Evolutionary conservation across 2,888 invertebrate species (phyloP).

Genomic region (Eupelmus urozonus): DNA sequence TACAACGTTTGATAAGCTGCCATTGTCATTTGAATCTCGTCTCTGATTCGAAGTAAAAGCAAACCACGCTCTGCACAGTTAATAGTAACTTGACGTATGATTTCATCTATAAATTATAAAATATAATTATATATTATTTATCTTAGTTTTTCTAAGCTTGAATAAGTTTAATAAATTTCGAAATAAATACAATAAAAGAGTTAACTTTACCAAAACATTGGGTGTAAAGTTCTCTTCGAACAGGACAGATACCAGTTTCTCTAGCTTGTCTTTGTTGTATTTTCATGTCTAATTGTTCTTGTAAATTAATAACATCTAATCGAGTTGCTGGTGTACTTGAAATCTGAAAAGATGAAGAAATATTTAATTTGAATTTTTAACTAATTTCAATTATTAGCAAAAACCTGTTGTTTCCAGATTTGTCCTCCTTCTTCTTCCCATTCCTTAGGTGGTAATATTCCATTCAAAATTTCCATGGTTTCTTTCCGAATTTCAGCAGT

Average conservation of each 20-base stretch:
- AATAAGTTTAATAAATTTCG: neutral
- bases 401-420: constrained; percentile 90
- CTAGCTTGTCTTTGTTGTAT: constrained; percentile 94
- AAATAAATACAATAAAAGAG: constrained; percentile 1
- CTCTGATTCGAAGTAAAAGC: constrained; percentile 92
- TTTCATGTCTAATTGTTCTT: constrained; percentile 95
- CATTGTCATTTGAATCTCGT: constrained; percentile 97
- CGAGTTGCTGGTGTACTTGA: constrained; percentile 98
- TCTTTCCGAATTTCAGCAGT: constrained; percentile 85
- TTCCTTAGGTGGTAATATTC: constrained; percentile 94
- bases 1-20: constrained; percentile 97
- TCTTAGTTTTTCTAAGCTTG: neutral
- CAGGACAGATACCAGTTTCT: constrained; percentile 97
- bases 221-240: constrained; percentile 94
- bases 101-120: constrained; percentile 81
- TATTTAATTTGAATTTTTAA: neutral
- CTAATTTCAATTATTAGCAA: constrained; percentile 2
- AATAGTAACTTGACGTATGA: constrained; percentile 96
- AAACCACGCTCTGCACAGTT: constrained; percentile 98
- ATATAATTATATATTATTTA: neutral
- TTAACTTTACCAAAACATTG: constrained; percentile 89
- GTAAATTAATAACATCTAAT: constrained; percentile 95
- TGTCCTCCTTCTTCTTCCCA: constrained; percentile 97
- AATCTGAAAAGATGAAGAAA: constrained; percentile 80
- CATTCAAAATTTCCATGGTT: constrained; percentile 94